Base-by-base conservation (phyloP, 1,140 invertebrate genomes). In the Matsumurasca onukii region DNA sequence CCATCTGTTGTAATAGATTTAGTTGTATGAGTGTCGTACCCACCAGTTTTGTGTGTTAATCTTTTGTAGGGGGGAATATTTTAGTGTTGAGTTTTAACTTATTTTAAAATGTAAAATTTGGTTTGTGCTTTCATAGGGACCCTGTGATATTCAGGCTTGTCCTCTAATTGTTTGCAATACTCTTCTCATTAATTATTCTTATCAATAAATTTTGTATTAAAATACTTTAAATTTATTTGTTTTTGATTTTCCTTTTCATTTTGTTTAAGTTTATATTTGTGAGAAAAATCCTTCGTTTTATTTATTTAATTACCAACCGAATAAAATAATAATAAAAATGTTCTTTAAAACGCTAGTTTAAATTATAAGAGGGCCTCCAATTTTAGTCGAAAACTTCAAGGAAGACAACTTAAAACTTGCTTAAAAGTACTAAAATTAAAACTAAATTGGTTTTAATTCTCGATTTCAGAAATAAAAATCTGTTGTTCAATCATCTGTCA, bases 191-290 rank as follows among this genome's bases (percentile, higher is more conserved):
- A 59, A 27, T n/a, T 59, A 27, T 59, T 59, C 24, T 13, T 59
- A 59, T 59, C 30, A 59, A 59, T 59, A 59, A 27, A 59, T 59
- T 59, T 59, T 59, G 55, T 59, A 59, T 59, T 59, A 59, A 59
- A 59, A 59, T 27, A 5, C 2, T 59, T 59, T 59, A 59, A 59
- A 59, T n/a, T n/a, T n/a, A n/a, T n/a, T n/a, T n/a, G n/a, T n/a
- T n/a, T n/a, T n/a, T 59, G 2, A 27, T 59, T 59, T 59, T 59
- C 55, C 55, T 59, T 59, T 59, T 51, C 24, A n/a, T 17, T 51
- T 51, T 5, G n/a, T 51, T 51, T 51, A 51, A 5, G n/a, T 51
- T 51, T 51, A 51, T 9, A 22, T 51, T 51, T 3, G n/a, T n/a
- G n/a, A n/a, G n/a, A n/a, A n/a, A n/a, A n/a, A n/a, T n/a, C n/a